Conservation (phyloP, 1,140 invertebrate species). For the Protaetia brevitarsis region DNA sequence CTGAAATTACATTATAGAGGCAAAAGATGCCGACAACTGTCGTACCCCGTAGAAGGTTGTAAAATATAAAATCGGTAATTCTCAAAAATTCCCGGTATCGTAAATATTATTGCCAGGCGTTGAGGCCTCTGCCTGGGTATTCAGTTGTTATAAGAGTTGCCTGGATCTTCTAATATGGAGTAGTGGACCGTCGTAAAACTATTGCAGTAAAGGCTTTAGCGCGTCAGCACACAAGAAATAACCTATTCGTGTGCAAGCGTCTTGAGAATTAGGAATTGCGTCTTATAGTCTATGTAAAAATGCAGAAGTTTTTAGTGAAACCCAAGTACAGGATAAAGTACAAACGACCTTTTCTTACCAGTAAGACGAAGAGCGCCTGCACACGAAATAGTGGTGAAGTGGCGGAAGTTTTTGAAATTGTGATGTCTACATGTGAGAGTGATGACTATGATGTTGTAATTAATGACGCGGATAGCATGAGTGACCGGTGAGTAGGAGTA, state of each 20-base stretch:
- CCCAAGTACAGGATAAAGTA: neutral
- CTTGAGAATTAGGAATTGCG: neutral
- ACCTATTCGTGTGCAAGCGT: neutral
- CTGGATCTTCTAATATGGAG: neutral
- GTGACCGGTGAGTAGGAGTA: too few species aligned
- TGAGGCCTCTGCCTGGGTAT: neutral
- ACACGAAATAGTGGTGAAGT: too few species aligned
- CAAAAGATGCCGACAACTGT: constrained; percentile 4
- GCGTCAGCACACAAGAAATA: neutral
- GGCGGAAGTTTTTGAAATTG: too few species aligned
- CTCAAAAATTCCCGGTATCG: constrained; percentile 7
- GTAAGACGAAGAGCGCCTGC: too few species aligned
- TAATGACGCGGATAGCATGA: too few species aligned
- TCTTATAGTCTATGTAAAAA: neutral
- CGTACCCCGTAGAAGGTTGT: neutral
- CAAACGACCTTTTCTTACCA: too few species aligned
- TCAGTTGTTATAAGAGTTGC: neutral
- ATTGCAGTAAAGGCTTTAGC: neutral
- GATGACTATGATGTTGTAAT: too few species aligned
- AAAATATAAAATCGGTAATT: constrained; percentile 14
- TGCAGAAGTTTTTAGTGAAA: neutral
- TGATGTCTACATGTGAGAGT: too few species aligned
- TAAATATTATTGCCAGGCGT: constrained; percentile 1
- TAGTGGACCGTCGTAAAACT: too few species aligned
- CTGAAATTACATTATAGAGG: constrained; percentile 3